Evolutionary conservation across 2,888 invertebrate species (phyloP).

Genomic region (Venusia cambrica): DNA sequence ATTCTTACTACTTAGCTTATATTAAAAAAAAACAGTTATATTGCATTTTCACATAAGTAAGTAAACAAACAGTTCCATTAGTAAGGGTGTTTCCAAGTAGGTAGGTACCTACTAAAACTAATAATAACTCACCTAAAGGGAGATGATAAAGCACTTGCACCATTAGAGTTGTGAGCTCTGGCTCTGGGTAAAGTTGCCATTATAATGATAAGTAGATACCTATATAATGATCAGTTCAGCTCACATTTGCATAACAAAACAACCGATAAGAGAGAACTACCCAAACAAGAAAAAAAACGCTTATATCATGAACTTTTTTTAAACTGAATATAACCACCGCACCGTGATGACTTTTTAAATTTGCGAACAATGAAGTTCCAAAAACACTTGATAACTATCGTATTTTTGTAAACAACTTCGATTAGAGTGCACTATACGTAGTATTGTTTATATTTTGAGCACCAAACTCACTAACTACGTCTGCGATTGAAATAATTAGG

Average conservation of each 20-base stretch:
- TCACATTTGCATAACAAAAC: slow-evolving; percentile 26
- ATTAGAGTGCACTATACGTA: slow-evolving; percentile 3
- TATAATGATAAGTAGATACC: slow-evolving; percentile 28
- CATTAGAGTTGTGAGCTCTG: slow-evolving; percentile 63
- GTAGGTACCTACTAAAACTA: slow-evolving; percentile 18
- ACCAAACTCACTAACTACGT: slow-evolving; percentile 42
- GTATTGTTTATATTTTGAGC: slow-evolving; percentile 33
- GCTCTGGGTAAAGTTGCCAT: slow-evolving; percentile 75
- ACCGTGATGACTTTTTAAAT: slow-evolving; percentile 2
- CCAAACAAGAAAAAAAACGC: slow-evolving; percentile 5
- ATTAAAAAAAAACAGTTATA: too few species aligned
- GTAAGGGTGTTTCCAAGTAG: background rate
- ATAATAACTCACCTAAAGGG: slow-evolving; percentile 63
- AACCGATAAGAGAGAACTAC: slow-evolving; percentile 14
- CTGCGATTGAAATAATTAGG: slow-evolving; percentile 54
- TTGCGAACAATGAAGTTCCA: background rate
- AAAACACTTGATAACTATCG: background rate
- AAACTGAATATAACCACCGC: slow-evolving; percentile 9
- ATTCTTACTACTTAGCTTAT: too few species aligned
- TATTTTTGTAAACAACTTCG: slow-evolving; percentile 17
- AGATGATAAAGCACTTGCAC: slow-evolving; percentile 48
- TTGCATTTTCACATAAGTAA: too few species aligned
- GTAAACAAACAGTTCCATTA: too few species aligned
- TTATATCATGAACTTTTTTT: slow-evolving; percentile 4
- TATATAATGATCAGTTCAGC: slow-evolving; percentile 25